These are phyloP conservation scores for Carpatolechia fugitivella DNA, from an alignment of 2,888 invertebrate genomes.

Conservation along the genomic window DNA sequence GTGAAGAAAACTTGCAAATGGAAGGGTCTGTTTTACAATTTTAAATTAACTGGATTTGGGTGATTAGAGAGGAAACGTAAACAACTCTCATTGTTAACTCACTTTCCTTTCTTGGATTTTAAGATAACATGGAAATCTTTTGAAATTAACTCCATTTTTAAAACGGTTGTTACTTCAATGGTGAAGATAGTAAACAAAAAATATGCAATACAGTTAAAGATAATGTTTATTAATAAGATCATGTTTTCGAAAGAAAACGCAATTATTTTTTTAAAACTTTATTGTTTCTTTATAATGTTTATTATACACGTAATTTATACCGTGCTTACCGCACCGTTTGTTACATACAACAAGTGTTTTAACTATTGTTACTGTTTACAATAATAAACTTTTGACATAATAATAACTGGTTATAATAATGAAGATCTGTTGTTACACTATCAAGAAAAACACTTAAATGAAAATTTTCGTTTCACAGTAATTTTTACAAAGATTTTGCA, in stretches of 20 bases:
- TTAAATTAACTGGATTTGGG: neutral
- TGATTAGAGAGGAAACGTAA: neutral
- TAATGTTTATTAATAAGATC: too few relatives aligned
- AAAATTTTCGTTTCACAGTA: slow-evolving; percentile 32
- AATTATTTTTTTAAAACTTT: slow-evolving; percentile 69
- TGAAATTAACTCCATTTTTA: too few relatives aligned
- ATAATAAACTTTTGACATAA: slow-evolving; percentile 76
- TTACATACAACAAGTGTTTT: slow-evolving; percentile 75
- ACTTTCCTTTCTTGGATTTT: too few relatives aligned
- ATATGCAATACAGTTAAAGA: too few relatives aligned
- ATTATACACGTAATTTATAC: slow-evolving; percentile 74
- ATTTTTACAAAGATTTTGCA: slow-evolving; percentile 35
- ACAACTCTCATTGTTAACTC: too few relatives aligned
- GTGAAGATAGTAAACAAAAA: too few relatives aligned
- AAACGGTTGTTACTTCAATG: too few relatives aligned
- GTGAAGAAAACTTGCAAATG: neutral
- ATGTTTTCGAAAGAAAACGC: slow-evolving; percentile 35
- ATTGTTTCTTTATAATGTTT: slow-evolving; percentile 77
- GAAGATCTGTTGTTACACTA: slow-evolving; percentile 61
- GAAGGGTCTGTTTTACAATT: neutral
- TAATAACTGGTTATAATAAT: slow-evolving; percentile 73
- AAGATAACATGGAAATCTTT: too few relatives aligned
- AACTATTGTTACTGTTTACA: slow-evolving; percentile 76
- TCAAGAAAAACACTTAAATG: slow-evolving; percentile 48
- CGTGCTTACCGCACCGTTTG: slow-evolving; percentile 53